These are phyloP conservation scores for Sarcophaga subvicina DNA, from an alignment of 2,888 invertebrate species.

Conservation along the genomic window DNA sequence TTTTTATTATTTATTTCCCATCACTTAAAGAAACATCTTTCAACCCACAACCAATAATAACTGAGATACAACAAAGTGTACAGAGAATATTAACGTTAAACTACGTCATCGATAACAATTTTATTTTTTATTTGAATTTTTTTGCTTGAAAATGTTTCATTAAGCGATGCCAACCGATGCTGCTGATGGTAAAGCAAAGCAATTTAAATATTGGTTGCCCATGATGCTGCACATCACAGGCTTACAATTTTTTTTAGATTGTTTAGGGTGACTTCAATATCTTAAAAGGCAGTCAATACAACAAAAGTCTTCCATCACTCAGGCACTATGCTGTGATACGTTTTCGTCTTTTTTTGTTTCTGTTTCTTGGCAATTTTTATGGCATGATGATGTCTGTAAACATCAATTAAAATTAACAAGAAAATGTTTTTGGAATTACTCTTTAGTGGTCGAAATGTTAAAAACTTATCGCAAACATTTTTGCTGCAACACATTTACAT, in stretches of 20 bases:
- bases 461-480: conserved; percentile 62
- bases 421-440: conserved; percentile 67
- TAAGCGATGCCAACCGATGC: conserved; percentile 44
- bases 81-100: conserved; percentile 45
- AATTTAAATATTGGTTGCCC: too few species aligned
- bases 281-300: conserved; percentile 9
- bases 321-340: conserved; percentile 13
- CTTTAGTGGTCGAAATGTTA: conserved; percentile 67
- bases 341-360: not conserved
- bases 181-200: too few species aligned
- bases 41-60: not conserved
- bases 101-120: conserved; percentile 40
- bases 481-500: conserved; percentile 58
- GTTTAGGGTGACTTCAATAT: conserved; percentile 45
- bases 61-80: conserved; percentile 5
- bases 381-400: conserved; percentile 66
- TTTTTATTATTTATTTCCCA: not conserved
- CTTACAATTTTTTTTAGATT: conserved; percentile 14
- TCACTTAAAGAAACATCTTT: not conserved
- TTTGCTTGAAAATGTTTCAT: conserved; percentile 58
- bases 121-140: conserved; percentile 24
- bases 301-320: conserved; percentile 32
- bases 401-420: conserved; percentile 70
- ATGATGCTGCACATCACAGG: too few species aligned
- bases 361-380: conserved; percentile 12